phyloP scores from a whole-genome alignment of 1,140 invertebrate genomes.

The Hyles euphorbiae region DNA sequence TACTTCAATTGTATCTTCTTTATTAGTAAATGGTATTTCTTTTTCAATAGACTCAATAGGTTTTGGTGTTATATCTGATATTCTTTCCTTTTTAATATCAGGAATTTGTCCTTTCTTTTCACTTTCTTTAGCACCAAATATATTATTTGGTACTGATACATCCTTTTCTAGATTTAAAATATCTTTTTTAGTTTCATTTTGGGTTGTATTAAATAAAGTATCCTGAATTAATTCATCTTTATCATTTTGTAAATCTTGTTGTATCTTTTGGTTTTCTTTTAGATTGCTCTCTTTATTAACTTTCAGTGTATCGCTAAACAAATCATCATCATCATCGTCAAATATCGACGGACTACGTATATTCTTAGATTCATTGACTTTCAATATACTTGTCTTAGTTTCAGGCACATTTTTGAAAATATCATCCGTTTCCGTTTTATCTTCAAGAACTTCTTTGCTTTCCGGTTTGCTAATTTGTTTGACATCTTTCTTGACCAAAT shows the following conservation, averaged over 20 bases:
- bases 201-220: neutral
- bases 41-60: too few relatives aligned
- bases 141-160: conserved; percentile 3
- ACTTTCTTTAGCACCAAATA: too few relatives aligned
- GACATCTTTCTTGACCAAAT: too few relatives aligned
- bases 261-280: neutral
- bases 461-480: too few relatives aligned
- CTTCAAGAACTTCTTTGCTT: conserved; percentile 1
- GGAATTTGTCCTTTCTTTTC: too few relatives aligned
- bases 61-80: too few relatives aligned
- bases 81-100: too few relatives aligned
- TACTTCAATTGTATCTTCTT: too few relatives aligned
- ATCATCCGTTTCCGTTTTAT: conserved; percentile 2
- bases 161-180: neutral
- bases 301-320: conserved; percentile 10
- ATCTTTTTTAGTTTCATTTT: neutral
- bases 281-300: too few relatives aligned
- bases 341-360: conserved; percentile 40
- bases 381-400: neutral
- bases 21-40: too few relatives aligned
- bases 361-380: conserved; percentile 12
- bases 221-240: neutral
- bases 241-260: neutral
- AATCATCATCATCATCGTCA: conserved; percentile 28
- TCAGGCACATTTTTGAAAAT: too few relatives aligned